phyloP scores from a whole-genome alignment of 2,888 invertebrate species.

The Oligia fasciuncula region DNA sequence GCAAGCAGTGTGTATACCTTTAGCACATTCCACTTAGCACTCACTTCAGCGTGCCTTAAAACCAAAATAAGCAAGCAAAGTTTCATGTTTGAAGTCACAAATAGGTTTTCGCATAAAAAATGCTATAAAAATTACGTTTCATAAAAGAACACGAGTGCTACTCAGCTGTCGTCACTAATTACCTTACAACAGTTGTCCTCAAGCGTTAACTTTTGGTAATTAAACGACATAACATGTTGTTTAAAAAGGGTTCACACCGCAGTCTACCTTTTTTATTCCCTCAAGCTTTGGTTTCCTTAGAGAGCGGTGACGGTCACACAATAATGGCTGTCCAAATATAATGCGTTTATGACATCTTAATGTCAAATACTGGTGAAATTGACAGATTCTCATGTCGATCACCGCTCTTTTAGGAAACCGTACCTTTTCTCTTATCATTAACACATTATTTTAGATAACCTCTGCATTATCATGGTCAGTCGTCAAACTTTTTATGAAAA shows the following conservation, averaged over 20 bases:
- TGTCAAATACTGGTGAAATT: not conserved
- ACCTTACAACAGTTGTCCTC: constrained; percentile 36
- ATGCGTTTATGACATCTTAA: not conserved
- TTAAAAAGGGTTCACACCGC: not conserved
- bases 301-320: not conserved
- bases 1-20: not conserved
- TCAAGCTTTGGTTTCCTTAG: not conserved
- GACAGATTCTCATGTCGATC: not conserved
- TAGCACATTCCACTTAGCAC: constrained; percentile 10
- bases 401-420: not conserved
- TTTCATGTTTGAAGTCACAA: constrained; percentile 10
- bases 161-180: constrained; percentile 50
- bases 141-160: constrained; percentile 28
- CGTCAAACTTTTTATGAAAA: not conserved
- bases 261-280: not conserved
- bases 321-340: not conserved
- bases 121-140: constrained; percentile 32
- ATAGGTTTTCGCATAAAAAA: constrained; percentile 3
- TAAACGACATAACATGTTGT: constrained; percentile 37
- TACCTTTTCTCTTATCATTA: not conserved
- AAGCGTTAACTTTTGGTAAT: constrained; percentile 47
- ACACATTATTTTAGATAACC: not conserved
- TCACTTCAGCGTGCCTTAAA: constrained; percentile 5
- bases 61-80: constrained; percentile 11
- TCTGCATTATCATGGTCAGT: not conserved